phyloP scores from a whole-genome alignment of 2,888 invertebrate species.

The Lypha dubia region DNA sequence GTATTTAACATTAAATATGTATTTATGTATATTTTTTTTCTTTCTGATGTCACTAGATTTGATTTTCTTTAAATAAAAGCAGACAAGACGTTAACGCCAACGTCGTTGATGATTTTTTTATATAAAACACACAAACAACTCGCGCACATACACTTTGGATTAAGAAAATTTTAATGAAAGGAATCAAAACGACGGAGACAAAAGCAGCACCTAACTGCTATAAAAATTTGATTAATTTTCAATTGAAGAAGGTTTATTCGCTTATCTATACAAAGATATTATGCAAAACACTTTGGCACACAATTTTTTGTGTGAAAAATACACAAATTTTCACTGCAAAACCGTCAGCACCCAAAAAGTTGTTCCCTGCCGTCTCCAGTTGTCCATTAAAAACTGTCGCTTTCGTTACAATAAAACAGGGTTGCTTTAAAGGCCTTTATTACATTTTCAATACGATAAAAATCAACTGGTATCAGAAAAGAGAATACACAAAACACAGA shows the following conservation, averaged over 20 bases:
- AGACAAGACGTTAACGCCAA: constrained; percentile 61
- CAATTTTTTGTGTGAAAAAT: constrained; percentile 50
- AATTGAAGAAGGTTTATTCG: background rate
- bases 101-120: constrained; percentile 32
- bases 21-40: constrained; percentile 20
- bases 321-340: constrained; percentile 53
- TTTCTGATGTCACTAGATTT: background rate
- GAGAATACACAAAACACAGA: too few species aligned
- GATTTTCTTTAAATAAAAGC: constrained; percentile 42
- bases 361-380: constrained; percentile 39
- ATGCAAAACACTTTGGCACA: constrained; percentile 37
- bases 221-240: background rate
- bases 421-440: background rate
- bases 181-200: constrained; percentile 16
- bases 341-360: constrained; percentile 53
- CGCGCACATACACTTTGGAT: constrained; percentile 34
- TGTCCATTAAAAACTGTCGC: constrained; percentile 58
- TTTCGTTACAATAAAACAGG: constrained; percentile 35
- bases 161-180: constrained; percentile 1
- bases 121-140: constrained; percentile 40
- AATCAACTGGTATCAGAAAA: background rate
- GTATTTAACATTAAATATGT: background rate
- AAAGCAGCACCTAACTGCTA: constrained; percentile 34
- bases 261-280: background rate
- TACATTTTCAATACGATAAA: background rate